Conservation (phyloP, 2,113 vertebrate species). For the Raja brachyura region DNA sequence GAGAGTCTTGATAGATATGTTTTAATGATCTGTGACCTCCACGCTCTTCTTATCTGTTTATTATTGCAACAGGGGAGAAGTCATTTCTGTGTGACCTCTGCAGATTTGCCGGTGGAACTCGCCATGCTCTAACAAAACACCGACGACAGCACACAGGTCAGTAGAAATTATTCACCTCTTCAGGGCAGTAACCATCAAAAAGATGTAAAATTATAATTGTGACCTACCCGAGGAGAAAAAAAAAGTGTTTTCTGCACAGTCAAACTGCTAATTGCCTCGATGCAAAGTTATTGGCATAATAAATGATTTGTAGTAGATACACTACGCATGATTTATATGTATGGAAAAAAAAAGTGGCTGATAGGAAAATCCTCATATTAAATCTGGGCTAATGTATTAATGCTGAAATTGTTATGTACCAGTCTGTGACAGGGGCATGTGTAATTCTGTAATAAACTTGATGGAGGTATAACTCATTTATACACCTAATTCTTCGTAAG, state of each 20-base stretch:
- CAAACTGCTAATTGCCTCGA: constrained; percentile 15
- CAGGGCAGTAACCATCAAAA: not conserved
- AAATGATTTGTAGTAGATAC: constrained; percentile 17
- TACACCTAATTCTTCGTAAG: not conserved
- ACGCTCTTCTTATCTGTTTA: constrained; percentile 92
- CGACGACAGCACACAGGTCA: constrained; percentile 94
- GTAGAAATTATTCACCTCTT: constrained; percentile 43
- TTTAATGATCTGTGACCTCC: constrained; percentile 99
- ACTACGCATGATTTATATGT: not conserved
- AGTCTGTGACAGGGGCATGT: not conserved
- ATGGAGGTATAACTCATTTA: not conserved
- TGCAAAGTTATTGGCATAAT: constrained; percentile 27
- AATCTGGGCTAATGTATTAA: not conserved
- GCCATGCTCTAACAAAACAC: constrained; percentile 96
- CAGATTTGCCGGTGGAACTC: constrained; percentile 91
- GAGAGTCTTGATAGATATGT: constrained; percentile 99
- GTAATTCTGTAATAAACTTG: constrained; percentile 11
- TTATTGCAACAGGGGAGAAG: constrained; percentile 91
- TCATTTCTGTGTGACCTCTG: constrained; percentile 97
- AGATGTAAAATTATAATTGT: constrained; percentile 6
- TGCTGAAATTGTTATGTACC: not conserved
- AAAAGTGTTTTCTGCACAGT: not conserved
- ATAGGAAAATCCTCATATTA: constrained; percentile 16
- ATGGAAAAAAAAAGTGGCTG: not conserved
- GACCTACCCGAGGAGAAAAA: constrained; percentile 19